Base-by-base conservation (phyloP, 2,888 invertebrate genomes). In the Aethes cnicana region DNA sequence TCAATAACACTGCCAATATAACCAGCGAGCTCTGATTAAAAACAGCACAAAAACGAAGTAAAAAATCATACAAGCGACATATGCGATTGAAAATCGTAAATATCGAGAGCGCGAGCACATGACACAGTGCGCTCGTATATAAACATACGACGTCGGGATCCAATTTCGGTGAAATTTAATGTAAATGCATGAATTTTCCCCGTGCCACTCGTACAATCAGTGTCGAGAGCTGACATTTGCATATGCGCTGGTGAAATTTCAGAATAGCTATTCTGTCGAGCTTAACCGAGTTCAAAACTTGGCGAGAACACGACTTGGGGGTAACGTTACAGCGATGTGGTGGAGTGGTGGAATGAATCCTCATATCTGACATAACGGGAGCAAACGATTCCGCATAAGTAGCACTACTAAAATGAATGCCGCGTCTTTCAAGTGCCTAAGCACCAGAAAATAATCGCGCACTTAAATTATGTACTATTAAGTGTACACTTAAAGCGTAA, bases 201-300 rank as follows among this genome's bases (percentile, higher is more conserved):
- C 72, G 76, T 78, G 80, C 84, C 79, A 85, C 81, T 88, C 85
- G 85, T 82, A 88, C 84, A 87, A 88, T 89, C 85, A 88, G 85
- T 84, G 87, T 86, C 85, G 86, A 82, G 84, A 78, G 79, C 84
- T 86, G 85, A 87, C 84, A 88, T 87, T 87, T 87, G 88, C 87
- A 87, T 88, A 88, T 84, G 86, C 79, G 83, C 81, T 80, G 81
- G 74, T 81, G 82, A 87, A 85, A 86, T 85, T 86, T 82, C 84
- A 75, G 83, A 81, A 83, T 81, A 84, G 82, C 81, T 85, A 79
- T 81, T 81, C 74, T 78, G 73, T 70, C 69, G 70, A 81, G 86
- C 82, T 85, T 77, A 84, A 80, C 81, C 79, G 78, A 83, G 81
- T 86, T 86, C 79, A 82, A 81, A 88, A 86, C 84, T 86, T 80